A percentile compares a stretch with the other conserved stretches of the same genome.
phyloP scores from a whole-genome alignment of 2,113 vertebrate species.

The Naja naja region DNA sequence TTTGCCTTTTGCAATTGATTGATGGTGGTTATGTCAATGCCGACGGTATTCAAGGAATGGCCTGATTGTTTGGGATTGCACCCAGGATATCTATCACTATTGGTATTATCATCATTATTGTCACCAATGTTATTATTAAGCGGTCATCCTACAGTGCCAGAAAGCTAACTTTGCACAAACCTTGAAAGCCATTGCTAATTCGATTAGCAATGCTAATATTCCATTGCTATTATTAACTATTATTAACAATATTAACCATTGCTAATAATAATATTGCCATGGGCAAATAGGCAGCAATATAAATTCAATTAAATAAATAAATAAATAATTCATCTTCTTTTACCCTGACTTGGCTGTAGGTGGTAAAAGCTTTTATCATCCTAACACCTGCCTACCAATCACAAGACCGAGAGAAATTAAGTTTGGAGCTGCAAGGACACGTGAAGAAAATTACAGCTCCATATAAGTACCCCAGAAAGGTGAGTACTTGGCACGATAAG shows the following conservation, averaged over 20 bases:
- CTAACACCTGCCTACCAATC: conserved; percentile 53
- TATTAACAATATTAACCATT: too few relatives aligned
- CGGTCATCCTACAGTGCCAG: not conserved
- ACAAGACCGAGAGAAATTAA: conserved; percentile 49
- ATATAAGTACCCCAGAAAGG: conserved; percentile 68
- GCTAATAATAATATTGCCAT: too few relatives aligned
- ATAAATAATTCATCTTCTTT: not conserved
- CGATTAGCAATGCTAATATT: too few relatives aligned
- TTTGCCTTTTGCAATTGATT: not conserved
- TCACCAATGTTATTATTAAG: not conserved
- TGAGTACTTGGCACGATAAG: not conserved
- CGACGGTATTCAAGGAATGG: not conserved
- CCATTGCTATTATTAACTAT: too few relatives aligned
- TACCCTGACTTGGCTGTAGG: conserved; percentile 27
- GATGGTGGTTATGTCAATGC: not conserved
- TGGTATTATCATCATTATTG: not conserved
- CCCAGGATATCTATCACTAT: not conserved
- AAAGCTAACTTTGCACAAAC: not conserved
- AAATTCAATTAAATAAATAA: too few relatives aligned
- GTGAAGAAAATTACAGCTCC: conserved; percentile 63
- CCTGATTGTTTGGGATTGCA: not conserved
- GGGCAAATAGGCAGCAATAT: too few relatives aligned
- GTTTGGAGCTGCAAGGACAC: conserved; percentile 58
- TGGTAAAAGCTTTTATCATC: conserved; percentile 70
- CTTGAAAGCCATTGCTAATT: not conserved